phyloP scores from a whole-genome alignment of 2,797 vertebrate species.

The Hyperoplus immaculatus region DNA sequence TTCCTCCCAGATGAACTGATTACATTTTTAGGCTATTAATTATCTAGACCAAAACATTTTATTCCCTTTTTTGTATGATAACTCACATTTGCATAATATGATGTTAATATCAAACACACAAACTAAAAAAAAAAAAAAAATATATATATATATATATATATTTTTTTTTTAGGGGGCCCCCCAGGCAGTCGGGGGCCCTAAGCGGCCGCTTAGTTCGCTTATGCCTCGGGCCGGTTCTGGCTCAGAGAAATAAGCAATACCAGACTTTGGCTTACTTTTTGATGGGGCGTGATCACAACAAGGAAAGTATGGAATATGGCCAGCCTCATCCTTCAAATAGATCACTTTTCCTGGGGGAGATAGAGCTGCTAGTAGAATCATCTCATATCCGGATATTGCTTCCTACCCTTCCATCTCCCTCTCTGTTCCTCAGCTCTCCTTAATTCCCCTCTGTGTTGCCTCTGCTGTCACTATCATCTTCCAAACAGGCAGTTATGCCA shows the following conservation, averaged over 20 bases:
- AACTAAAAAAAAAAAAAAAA: no score
- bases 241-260: background rate
- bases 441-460: conserved; percentile 21
- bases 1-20: no score
- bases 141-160: no score
- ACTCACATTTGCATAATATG: no score
- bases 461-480: conserved; percentile 49
- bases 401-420: conserved; percentile 11
- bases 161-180: no score
- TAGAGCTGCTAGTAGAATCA: background rate
- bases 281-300: background rate
- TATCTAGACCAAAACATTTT: no score
- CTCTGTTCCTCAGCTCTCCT: conserved; percentile 13
- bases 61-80: no score
- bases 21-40: no score
- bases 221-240: no score
- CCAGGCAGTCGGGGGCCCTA: no score
- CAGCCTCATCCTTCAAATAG: conserved; percentile 19
- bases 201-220: no score
- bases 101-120: no score
- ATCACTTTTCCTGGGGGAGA: background rate
- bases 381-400: conserved; percentile 16
- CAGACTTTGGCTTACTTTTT: conserved; percentile 8
- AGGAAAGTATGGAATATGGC: conserved; percentile 4
- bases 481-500: conserved; percentile 36